Percentiles rank a stretch among this genome's conserved stretches.
Evolutionary conservation across 2,888 invertebrate genomes (phyloP).

Genomic region (Eristalis tenax): DNA sequence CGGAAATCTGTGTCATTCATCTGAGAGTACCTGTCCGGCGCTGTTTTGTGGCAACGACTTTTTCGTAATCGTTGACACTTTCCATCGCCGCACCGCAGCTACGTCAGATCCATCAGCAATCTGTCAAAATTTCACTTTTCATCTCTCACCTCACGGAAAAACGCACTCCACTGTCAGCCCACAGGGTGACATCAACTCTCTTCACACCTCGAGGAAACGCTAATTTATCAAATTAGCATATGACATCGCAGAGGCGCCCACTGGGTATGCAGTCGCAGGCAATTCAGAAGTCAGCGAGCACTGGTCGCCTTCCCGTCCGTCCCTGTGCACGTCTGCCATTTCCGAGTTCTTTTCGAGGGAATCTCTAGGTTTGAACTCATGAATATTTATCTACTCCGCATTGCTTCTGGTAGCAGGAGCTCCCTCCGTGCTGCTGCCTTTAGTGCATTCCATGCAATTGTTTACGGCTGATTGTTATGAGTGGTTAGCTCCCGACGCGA

Average conservation of each 20-base stretch:
- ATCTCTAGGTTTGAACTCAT: background rate
- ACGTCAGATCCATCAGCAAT: background rate
- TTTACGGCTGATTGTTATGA: conserved; percentile 65
- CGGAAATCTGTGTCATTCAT: conserved; percentile 1
- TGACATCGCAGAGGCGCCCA: background rate
- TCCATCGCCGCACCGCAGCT: too few species aligned
- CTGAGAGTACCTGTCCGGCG: background rate
- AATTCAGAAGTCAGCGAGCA: conserved; percentile 35
- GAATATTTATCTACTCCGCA: background rate
- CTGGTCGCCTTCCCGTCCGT: background rate
- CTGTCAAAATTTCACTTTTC: background rate
- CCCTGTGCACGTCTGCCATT: background rate
- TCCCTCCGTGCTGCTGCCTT: background rate
- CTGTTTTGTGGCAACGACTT: background rate
- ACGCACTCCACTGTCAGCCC: background rate
- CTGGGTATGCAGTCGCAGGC: background rate
- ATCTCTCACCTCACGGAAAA: background rate
- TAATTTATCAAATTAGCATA: conserved; percentile 53
- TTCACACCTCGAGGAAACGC: conserved; percentile 20
- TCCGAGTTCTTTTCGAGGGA: conserved; percentile 17
- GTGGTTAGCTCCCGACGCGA: background rate
- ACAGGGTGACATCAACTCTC: background rate
- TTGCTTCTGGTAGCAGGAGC: background rate
- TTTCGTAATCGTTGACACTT: background rate
- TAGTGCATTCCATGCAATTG: conserved; percentile 55